Percentiles rank a stretch among this genome's conserved stretches.
phyloP scores from a whole-genome alignment of 2,113 vertebrate genomes.

The Pelvicachromis taeniatus region DNA sequence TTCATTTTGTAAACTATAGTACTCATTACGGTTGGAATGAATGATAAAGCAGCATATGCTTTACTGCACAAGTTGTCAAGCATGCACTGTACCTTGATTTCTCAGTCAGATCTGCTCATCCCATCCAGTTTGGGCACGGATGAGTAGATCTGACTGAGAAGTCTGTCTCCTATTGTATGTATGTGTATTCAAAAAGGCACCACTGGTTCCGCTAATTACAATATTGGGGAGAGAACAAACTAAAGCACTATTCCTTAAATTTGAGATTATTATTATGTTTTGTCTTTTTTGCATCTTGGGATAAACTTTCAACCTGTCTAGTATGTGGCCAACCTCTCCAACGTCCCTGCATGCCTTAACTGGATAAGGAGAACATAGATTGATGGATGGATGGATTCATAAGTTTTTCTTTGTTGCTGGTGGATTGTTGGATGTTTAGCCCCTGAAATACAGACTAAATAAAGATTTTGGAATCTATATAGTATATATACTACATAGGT shows the following conservation, averaged over 20 bases:
- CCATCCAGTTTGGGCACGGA: neutral
- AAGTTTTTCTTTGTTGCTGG: neutral
- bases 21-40: neutral
- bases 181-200: neutral
- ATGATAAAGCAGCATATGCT: neutral
- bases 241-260: accelerated
- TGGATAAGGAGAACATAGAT: neutral
- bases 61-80: neutral
- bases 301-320: neutral
- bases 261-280: neutral
- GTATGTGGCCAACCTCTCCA: neutral
- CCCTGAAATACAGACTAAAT: neutral
- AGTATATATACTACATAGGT: neutral
- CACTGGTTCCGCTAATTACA: neutral
- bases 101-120: neutral
- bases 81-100: neutral
- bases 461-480: neutral
- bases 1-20: neutral
- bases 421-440: neutral
- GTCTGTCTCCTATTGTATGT: neutral
- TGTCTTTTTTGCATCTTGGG: neutral
- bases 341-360: neutral
- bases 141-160: neutral
- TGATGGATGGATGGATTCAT: neutral
- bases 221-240: neutral